Evolutionary conservation across 2,888 invertebrate genomes (phyloP).

Genomic region (Apodemia zela): DNA sequence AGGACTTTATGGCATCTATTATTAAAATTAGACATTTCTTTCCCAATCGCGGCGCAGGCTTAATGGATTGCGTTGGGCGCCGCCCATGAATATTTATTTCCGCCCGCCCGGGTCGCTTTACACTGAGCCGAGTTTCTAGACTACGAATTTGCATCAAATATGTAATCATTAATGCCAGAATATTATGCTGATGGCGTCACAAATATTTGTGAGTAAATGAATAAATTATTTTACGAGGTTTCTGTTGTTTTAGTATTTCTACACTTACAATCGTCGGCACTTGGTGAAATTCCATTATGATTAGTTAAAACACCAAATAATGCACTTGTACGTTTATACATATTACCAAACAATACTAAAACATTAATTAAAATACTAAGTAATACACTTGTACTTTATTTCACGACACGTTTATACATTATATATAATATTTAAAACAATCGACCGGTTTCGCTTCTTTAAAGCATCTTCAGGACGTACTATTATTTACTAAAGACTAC

Average conservation of each 20-base stretch:
- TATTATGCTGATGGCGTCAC: constrained; percentile 14
- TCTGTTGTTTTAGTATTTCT: background rate
- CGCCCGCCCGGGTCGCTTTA: constrained; percentile 6
- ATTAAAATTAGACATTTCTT: constrained; percentile 8
- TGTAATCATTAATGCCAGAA: constrained; percentile 12
- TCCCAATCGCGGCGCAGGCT: constrained; percentile 8
- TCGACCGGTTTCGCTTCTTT: too few species aligned
- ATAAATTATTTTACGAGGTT: background rate
- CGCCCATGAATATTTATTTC: constrained; percentile 11
- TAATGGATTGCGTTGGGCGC: constrained; percentile 8
- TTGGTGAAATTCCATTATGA: too few species aligned
- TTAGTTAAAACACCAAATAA: too few species aligned
- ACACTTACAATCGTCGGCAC: too few species aligned
- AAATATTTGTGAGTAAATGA: constrained; percentile 13
- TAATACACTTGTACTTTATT: too few species aligned
- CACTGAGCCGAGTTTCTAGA: constrained; percentile 7
- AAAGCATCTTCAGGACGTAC: too few species aligned
- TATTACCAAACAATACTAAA: too few species aligned
- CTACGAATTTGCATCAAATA: constrained; percentile 5
- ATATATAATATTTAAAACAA: too few species aligned
- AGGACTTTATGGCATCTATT: background rate
- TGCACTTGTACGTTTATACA: too few species aligned
- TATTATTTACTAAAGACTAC: too few species aligned
- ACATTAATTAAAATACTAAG: too few species aligned
- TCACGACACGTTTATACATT: too few species aligned